Evolutionary conservation across 1,140 invertebrate genomes (phyloP).

Genomic region (Marisa cornuarietis): DNA sequence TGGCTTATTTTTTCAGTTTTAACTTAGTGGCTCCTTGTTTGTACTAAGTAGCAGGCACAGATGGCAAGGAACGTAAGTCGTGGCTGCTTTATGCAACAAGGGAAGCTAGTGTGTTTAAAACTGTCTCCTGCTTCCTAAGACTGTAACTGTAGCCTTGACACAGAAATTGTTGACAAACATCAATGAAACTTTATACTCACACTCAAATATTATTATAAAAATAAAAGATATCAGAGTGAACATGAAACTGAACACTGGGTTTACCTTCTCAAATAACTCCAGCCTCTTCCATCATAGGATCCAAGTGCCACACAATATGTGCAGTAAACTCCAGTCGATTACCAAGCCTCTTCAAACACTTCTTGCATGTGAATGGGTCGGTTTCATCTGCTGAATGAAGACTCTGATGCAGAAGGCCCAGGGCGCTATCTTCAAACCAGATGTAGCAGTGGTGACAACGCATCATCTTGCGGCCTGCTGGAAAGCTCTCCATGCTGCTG

Average conservation of each 20-base stretch:
- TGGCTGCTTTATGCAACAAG: no score
- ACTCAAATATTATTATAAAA: no score
- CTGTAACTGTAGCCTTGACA: no score
- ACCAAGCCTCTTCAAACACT: constrained; percentile 56
- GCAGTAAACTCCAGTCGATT: constrained; percentile 72
- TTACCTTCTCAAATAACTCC: constrained; percentile 1
- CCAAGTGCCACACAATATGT: constrained; percentile 78
- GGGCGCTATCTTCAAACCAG: constrained; percentile 56
- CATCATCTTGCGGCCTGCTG: constrained; percentile 36
- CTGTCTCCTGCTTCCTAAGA: no score
- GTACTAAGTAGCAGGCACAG: no score
- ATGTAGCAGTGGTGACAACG: constrained; percentile 56
- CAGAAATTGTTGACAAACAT: no score
- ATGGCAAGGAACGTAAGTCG: no score
- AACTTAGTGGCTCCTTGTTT: no score
- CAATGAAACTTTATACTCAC: no score
- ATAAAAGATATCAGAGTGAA: no score
- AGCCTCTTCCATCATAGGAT: constrained; percentile 60
- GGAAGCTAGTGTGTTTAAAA: no score
- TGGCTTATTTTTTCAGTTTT: no score
- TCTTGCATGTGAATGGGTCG: constrained; percentile 54
- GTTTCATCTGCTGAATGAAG: constrained; percentile 50
- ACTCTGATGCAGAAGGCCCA: constrained; percentile 55
- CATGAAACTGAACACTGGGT: not conserved
- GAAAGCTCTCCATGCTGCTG: not conserved